phyloP scores from a whole-genome alignment of 2,113 vertebrate species.

The Vanacampus margaritifer region DNA sequence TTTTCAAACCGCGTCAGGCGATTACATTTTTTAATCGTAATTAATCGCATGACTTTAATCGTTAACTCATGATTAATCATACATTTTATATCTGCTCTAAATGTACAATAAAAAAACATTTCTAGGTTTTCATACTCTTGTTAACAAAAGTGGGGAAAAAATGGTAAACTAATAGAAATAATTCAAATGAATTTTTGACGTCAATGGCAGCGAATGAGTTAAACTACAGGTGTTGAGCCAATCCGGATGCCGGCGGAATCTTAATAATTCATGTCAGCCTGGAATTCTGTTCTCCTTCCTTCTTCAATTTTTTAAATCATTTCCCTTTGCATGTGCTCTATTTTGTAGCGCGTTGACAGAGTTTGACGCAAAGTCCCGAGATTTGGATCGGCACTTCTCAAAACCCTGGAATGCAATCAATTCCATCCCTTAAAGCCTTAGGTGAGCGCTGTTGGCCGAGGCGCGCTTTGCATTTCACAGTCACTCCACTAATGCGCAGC shows the following conservation, averaged over 20 bases:
- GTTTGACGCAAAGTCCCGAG: constrained; percentile 54
- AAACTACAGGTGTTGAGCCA: neutral
- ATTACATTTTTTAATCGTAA: too few relatives aligned
- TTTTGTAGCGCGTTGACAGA: constrained; percentile 26
- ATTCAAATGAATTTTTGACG: too few relatives aligned
- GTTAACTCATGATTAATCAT: too few relatives aligned
- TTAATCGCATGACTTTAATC: too few relatives aligned
- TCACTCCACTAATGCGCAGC: constrained; percentile 40
- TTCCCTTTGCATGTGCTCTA: constrained; percentile 12
- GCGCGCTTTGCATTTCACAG: constrained; percentile 43
- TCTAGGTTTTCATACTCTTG: too few relatives aligned
- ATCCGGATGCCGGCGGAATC: neutral
- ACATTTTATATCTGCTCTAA: too few relatives aligned
- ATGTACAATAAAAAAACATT: too few relatives aligned
- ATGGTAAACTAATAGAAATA: too few relatives aligned
- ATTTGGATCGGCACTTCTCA: constrained; percentile 51
- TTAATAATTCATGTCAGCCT: constrained; percentile 52
- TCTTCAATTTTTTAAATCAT: constrained; percentile 22
- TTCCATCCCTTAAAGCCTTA: constrained; percentile 41
- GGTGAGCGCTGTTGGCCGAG: constrained; percentile 47
- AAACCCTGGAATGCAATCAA: constrained; percentile 49
- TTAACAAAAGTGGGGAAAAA: too few relatives aligned
- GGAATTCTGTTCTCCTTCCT: constrained; percentile 22
- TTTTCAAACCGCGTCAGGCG: too few relatives aligned
- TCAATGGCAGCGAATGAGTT: neutral